A percentile compares a stretch with the other conserved stretches of the same genome.
Conservation (phyloP, 2,888 invertebrate genomes). For the Leptinotarsa rubiginosa region DNA sequence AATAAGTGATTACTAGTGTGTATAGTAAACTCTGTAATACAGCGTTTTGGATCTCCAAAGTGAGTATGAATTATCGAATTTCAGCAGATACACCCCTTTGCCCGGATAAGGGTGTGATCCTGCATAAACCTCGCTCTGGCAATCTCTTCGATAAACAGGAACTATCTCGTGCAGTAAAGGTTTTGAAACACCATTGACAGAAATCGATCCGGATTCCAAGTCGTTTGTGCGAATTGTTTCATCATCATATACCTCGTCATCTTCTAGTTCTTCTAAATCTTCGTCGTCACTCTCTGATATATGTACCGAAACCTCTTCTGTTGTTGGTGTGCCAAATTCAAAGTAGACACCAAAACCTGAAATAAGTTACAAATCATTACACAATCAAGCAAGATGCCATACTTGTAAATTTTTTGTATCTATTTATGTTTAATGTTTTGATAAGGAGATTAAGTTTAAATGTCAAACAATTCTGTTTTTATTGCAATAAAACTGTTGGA, state of each 20-base stretch:
- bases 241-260: conserved; percentile 70
- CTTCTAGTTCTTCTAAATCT: conserved; percentile 76
- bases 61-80: conserved; percentile 99
- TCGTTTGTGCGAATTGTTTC: conserved; percentile 67
- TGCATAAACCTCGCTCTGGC: conserved; percentile 97
- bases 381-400: no score
- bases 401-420: no score
- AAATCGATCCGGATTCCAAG: conserved; percentile 70
- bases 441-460: no score
- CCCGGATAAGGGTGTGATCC: conserved; percentile 97
- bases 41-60: conserved; percentile 99
- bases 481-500: no score
- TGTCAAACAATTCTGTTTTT: no score
- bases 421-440: no score
- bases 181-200: conserved; percentile 57
- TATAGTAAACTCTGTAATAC: conserved; percentile 98
- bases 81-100: conserved; percentile 95
- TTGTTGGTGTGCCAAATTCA: conserved; percentile 93
- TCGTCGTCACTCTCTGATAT: conserved; percentile 96
- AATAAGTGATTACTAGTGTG: conserved; percentile 68
- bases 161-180: conserved; percentile 87
- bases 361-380: not conserved
- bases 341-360: conserved; percentile 95
- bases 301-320: conserved; percentile 90
- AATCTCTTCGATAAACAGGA: conserved; percentile 95